Conservation (phyloP, 2,797 vertebrate genomes). For the Apogon talboti region DNA sequence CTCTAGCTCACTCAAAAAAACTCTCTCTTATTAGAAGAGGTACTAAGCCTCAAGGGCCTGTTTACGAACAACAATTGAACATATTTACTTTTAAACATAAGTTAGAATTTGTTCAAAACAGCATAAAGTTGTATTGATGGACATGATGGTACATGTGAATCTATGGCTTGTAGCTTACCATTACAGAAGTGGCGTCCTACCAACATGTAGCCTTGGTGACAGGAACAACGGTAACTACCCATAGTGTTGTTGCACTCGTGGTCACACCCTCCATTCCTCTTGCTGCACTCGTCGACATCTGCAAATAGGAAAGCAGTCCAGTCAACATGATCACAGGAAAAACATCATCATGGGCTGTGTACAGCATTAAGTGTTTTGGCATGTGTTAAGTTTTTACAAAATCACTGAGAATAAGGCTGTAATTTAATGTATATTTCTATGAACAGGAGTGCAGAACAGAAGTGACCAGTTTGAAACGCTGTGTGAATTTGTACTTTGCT, state of each 20-base stretch:
- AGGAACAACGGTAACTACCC: constrained; percentile 93
- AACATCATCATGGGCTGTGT: constrained; percentile 39
- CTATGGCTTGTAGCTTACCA: constrained; percentile 80
- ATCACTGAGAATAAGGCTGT: not conserved
- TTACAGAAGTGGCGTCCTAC: constrained; percentile 85
- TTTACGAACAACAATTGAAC: too few species aligned
- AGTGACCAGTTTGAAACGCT: constrained; percentile 15
- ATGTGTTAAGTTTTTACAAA: constrained; percentile 1
- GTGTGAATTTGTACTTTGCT: constrained; percentile 29
- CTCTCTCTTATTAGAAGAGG: too few species aligned
- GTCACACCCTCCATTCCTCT: constrained; percentile 87
- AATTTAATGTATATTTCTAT: not conserved
- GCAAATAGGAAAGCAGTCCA: constrained; percentile 45
- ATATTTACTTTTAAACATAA: too few species aligned
- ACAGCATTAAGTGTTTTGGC: constrained; percentile 6
- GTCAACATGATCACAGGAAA: constrained; percentile 42
- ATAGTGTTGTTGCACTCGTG: constrained; percentile 91
- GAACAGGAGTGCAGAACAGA: not conserved
- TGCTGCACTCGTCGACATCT: constrained; percentile 94
- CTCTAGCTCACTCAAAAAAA: too few species aligned
- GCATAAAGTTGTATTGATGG: too few species aligned
- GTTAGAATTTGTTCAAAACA: too few species aligned
- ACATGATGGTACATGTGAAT: constrained; percentile 1
- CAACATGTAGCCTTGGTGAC: constrained; percentile 88
- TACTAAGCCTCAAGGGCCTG: too few species aligned